phyloP scores from a whole-genome alignment of 1,140 invertebrate genomes.

The Anastrepha ludens region DNA sequence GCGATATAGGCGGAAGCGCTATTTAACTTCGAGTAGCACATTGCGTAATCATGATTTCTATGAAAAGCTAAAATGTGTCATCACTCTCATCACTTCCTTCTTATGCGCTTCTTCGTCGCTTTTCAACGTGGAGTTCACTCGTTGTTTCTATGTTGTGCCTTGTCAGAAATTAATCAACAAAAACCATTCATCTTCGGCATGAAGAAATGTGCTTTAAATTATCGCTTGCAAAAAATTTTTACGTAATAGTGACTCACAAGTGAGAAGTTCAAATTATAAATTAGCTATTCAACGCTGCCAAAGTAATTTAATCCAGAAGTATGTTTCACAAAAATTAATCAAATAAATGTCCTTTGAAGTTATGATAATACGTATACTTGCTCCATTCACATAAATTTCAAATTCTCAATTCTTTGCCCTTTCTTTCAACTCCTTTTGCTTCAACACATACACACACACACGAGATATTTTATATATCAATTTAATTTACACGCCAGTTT shows the following conservation, averaged over 20 bases:
- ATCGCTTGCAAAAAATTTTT: background rate
- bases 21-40: slow-evolving; percentile 63
- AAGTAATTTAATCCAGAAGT: background rate
- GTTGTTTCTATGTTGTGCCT: background rate
- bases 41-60: slow-evolving; percentile 59
- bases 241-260: slow-evolving; percentile 43
- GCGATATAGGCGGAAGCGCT: background rate
- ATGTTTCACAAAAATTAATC: background rate
- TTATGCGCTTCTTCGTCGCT: slow-evolving; percentile 3
- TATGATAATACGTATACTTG: too few relatives aligned
- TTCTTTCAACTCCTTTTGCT: background rate
- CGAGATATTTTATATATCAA: background rate
- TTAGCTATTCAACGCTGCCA: too few relatives aligned
- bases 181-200: background rate
- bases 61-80: slow-evolving; percentile 44
- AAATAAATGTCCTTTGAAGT: background rate
- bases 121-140: slow-evolving; percentile 6
- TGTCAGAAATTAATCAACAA: slow-evolving; percentile 8
- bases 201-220: slow-evolving; percentile 24
- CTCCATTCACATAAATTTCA: background rate
- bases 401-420: background rate
- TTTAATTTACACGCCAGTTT: background rate
- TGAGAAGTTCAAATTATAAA: background rate
- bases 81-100: slow-evolving; percentile 31
- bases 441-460: background rate